Evolutionary conservation across 2,113 vertebrate species (phyloP).

Genomic region (Porphyrio hochstetteri): DNA sequence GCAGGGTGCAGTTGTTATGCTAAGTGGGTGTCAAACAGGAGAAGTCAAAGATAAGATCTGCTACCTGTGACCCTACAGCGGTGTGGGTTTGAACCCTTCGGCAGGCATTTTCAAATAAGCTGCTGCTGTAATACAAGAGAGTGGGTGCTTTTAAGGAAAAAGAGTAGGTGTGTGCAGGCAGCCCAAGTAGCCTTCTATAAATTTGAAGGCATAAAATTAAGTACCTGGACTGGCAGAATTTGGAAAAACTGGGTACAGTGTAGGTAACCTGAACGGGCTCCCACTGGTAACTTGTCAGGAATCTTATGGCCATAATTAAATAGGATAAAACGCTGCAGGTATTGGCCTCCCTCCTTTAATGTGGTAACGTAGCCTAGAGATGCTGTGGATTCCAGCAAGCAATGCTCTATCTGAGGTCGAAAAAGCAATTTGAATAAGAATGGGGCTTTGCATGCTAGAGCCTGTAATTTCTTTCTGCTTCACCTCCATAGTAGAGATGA

Average conservation of each 20-base stretch:
- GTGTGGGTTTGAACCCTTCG: neutral
- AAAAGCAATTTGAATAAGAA: slow-evolving; percentile 27
- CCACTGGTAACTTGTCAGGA: neutral
- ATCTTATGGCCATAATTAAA: neutral
- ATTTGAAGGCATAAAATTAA: neutral
- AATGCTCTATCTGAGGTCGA: neutral
- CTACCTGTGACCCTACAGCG: neutral
- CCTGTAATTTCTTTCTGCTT: slow-evolving; percentile 3
- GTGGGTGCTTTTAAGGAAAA: neutral
- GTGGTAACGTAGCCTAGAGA: neutral
- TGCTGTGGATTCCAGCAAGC: neutral
- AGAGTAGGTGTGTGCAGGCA: neutral
- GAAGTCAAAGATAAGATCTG: neutral
- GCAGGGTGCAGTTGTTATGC: neutral
- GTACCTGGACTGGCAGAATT: neutral
- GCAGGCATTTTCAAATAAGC: neutral
- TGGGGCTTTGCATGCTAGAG: neutral
- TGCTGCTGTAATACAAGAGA: neutral
- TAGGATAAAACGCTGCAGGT: neutral
- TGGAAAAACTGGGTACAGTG: neutral
- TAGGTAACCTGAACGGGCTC: neutral
- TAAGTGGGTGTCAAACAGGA: neutral
- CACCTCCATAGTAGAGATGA: neutral
- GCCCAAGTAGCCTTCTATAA: neutral
- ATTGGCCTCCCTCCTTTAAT: neutral